A percentile compares a stretch with the other conserved stretches of the same genome.
Conservation (phyloP, 2,113 vertebrate genomes). For the Budorcas taxicolor region DNA sequence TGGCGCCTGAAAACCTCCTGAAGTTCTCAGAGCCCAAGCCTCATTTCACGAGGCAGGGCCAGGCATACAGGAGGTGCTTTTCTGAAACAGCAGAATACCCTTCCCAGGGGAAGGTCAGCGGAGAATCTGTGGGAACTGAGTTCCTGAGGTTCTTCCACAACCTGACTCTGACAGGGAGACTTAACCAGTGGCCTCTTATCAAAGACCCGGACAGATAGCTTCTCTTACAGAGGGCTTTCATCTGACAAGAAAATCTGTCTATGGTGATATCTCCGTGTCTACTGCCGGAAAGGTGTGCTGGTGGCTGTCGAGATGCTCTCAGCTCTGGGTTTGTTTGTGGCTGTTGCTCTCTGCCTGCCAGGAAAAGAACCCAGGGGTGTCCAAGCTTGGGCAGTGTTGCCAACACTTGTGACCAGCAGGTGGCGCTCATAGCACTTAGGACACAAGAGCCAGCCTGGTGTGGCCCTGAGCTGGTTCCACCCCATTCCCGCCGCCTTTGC, state of each 20-base stretch:
- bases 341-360: neutral
- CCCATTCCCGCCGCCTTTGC: accelerated
- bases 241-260: neutral
- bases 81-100: neutral
- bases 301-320: neutral
- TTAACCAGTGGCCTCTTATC: neutral
- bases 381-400: neutral
- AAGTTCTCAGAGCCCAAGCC: neutral
- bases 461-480: neutral
- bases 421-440: neutral
- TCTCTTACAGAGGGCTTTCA: neutral
- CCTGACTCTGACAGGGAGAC: neutral
- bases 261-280: neutral
- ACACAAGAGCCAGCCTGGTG: accelerated
- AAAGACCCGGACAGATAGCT: neutral
- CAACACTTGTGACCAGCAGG: constrained; percentile 18
- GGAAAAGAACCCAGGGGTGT: neutral
- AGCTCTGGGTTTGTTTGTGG: accelerated
- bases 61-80: neutral
- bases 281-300: neutral
- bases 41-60: neutral
- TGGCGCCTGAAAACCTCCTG: neutral
- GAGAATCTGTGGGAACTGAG: neutral
- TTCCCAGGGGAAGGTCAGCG: neutral
- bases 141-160: neutral